Base-by-base conservation (phyloP, 2,888 invertebrate species). In the Drosophila pseudotalamancana region DNA sequence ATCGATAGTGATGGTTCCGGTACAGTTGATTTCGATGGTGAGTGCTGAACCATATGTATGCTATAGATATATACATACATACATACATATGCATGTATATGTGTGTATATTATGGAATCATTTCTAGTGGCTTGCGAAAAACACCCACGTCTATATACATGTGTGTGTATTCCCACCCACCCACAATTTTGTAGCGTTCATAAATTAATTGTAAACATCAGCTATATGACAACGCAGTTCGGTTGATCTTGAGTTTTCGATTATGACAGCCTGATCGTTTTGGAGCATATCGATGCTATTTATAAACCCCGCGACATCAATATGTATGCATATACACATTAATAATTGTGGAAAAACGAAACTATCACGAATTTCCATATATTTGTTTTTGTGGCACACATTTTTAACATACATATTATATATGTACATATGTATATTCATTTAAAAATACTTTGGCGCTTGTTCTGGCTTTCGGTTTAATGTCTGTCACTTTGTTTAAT, bases 1-100 rank as follows among this genome's bases (percentile, higher is more conserved):
- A 98, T 99, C 88, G 99, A 99, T 92, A 97, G 98, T 42, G 99
- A 99, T 92, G 98, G 98, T 89, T 98, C 98, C 88, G 99, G 99
- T 88, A 99, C 99, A 73, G 99, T 99, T 88, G 99, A 99, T 93
- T 99, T 99, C 92, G 98, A 99, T 93, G 98, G 98, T 98, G 92
- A 92, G 92, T 21, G n/a, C n/a, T n/a, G n/a, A n/a, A 25, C 6
- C 12, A 12, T 8, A 14, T 3, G 12, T 46, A 46, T 21, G 46
- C 46, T 21, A 32, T 1, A 18, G 6, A 0, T 37, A 42, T 8
- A 34, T 37, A 14, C 21, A 31, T 48, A 31, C 29, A 53, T 6
- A 46, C n/a, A 40, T 12, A 9, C 12, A 40, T n/a, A 25, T 29
- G n/a, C 11, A 21, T 16, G 19, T 29, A 27, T 42, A 18, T 19